Percentiles rank a stretch among this genome's conserved stretches.
Conservation (phyloP, 2,888 invertebrate species). For the Pardosa pseudoannulata region DNA sequence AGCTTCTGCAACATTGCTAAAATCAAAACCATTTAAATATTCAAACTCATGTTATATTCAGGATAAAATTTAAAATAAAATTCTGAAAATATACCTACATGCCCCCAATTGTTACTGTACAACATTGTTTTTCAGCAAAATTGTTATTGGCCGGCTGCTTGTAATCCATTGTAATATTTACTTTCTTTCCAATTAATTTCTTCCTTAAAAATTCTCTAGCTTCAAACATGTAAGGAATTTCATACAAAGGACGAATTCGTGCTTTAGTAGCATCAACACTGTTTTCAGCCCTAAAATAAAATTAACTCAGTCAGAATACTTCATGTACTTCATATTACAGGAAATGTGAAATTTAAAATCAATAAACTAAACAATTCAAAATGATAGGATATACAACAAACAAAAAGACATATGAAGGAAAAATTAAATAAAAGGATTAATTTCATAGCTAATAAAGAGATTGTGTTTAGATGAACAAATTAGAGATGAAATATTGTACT, state of each 20-base stretch:
- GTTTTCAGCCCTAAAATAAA: no score
- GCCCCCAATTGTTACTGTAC: slow-evolving; percentile 90
- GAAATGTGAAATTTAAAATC: no score
- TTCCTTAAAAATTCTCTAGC: slow-evolving; percentile 97
- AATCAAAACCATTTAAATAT: slow-evolving; percentile 74
- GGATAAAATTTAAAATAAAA: no score
- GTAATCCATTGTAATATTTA: slow-evolving; percentile 94
- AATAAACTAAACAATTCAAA: no score
- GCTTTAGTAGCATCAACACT: slow-evolving; percentile 64
- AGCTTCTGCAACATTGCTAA: slow-evolving; percentile 93
- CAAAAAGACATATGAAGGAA: no score
- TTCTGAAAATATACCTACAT: slow-evolving; percentile 81
- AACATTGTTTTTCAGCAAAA: slow-evolving; percentile 96
- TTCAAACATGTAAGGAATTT: slow-evolving; percentile 99
- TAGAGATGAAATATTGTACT: no score
- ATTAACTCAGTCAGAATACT: no score
- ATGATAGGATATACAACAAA: no score
- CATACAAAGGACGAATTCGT: slow-evolving; percentile 91
- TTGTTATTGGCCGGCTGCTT: slow-evolving; percentile 95
- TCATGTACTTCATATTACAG: no score
- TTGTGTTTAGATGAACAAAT: no score
- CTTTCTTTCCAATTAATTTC: slow-evolving; percentile 95
- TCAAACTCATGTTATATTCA: not conserved
- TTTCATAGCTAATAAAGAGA: no score
- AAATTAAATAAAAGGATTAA: no score